Evolutionary conservation across 2,113 vertebrate genomes (phyloP), one percentile per base, ranked within the genome.

Genomic region (Entomyzon cyanotis): DNA sequence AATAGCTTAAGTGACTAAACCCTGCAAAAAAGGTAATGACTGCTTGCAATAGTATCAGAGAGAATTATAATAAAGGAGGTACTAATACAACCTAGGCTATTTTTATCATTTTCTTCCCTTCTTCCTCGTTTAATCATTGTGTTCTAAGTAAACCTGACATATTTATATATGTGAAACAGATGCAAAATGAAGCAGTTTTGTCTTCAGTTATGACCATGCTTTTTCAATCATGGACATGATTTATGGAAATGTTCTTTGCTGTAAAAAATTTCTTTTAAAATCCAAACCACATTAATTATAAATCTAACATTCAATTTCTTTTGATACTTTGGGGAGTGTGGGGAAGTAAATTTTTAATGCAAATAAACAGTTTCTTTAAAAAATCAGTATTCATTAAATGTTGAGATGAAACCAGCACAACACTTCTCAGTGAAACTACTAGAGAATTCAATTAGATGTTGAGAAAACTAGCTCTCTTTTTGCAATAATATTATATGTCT

Each of bases 121-220:
- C 97, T 97, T 97, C 97, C 96, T 97, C 95, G 94, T 98, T 97
- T 89, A 98, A 97, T 98, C 98, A 97, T 94, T 93, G 93, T 97
- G 93, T 96, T 97, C 97, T 97, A 98, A 97, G 95, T 97, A 98
- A 98, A 97, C 96, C 94, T 96, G 97, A 98, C 97, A 97, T 97
- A 91, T 98, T 97, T 97, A 97, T 98, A 94, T 98, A 98, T 97
- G 94, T 96, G 97, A 98, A 98, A 97, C 98, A 98, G 98, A 98
- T 97, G 97, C 97, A 96, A 96, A 92, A 94, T 97, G 95, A 97
- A 97, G 93, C 90, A 87, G 73, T 96, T 97, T 95, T 94, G 94
- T 98, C 97, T 97, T 87, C 87, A 76, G 95, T 97, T 97, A 63
- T 78, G 93, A 93, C 92, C 97, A 98, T 95, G 89, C 97, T 98